Conservation (phyloP, 2,888 invertebrate genomes). For the Cryptocheilus praepositus region DNA sequence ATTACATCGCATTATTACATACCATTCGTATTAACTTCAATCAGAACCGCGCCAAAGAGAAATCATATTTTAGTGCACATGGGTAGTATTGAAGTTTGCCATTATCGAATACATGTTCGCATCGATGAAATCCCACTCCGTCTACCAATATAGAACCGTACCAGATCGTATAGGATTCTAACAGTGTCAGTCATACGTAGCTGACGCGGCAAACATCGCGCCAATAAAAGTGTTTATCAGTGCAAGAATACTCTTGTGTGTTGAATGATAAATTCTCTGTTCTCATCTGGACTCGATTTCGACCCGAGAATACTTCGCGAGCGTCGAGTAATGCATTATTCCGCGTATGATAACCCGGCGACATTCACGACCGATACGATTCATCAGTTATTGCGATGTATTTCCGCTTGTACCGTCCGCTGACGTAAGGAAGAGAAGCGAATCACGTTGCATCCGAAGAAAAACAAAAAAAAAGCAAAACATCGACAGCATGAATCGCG, state of each 20-base stretch:
- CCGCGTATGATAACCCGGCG: constrained; percentile 45
- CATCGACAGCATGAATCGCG: constrained; percentile 4
- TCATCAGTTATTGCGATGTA: constrained; percentile 35
- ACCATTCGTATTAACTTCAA: too few relatives aligned
- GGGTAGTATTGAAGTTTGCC: too few relatives aligned
- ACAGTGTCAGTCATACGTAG: too few relatives aligned
- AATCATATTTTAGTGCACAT: too few relatives aligned
- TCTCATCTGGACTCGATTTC: constrained; percentile 3
- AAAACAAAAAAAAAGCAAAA: background rate
- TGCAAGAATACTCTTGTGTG: constrained; percentile 16
- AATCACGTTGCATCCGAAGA: background rate
- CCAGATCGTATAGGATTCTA: too few relatives aligned
- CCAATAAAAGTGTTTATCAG: constrained; percentile 25
- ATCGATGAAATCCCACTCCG: too few relatives aligned
- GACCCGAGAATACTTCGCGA: constrained; percentile 15
- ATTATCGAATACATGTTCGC: too few relatives aligned
- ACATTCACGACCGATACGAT: constrained; percentile 47
- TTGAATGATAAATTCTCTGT: constrained; percentile 13
- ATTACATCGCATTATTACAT: too few relatives aligned
- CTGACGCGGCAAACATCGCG: background rate
- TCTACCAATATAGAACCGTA: too few relatives aligned
- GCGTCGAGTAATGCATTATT: constrained; percentile 16
- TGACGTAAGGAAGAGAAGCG: background rate
- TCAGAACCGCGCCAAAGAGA: too few relatives aligned
- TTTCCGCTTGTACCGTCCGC: constrained; percentile 23